A percentile compares a stretch with the other conserved stretches of the same genome.
Evolutionary conservation across 37 sponge, comb jelly and placozoan genomes (phyloP).

Genomic region (Spongia lamella): DNA sequence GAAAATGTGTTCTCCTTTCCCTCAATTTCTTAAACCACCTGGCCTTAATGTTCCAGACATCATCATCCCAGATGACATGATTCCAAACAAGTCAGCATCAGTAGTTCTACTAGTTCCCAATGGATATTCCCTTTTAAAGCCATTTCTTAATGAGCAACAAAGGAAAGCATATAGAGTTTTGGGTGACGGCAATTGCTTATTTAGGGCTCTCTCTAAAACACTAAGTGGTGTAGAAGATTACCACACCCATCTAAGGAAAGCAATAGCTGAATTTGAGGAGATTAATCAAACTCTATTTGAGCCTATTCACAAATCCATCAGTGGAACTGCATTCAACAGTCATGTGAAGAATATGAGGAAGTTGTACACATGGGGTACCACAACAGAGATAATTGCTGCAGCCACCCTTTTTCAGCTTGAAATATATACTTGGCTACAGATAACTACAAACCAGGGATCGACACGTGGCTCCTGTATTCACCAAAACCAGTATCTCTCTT

Average conservation of each 20-base stretch:
- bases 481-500: background rate
- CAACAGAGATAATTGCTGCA: background rate
- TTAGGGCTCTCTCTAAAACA: conserved; percentile 7
- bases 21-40: conserved; percentile 1
- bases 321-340: background rate
- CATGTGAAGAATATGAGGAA: conserved; percentile 16
- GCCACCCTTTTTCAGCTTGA: conserved; percentile 16
- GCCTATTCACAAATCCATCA: conserved; percentile 3
- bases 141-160: conserved; percentile 20
- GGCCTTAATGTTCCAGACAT: conserved; percentile 12
- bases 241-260: conserved; percentile 3
- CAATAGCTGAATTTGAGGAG: conserved; percentile 4
- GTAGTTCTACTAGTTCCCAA: background rate
- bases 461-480: conserved; percentile 11
- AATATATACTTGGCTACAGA: conserved; percentile 18
- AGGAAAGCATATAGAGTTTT: background rate
- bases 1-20: conserved; percentile 13
- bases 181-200: conserved; percentile 23
- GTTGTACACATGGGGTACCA: conserved; percentile 23
- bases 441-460: background rate
- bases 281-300: background rate
- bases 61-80: conserved; percentile 16
- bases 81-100: no score
- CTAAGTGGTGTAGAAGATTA: conserved; percentile 8
- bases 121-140: conserved; percentile 1